Evolutionary conservation across 2,113 vertebrate genomes (phyloP), one percentile per base, ranked within the genome.

Genomic region (Fregata magnificens): DNA sequence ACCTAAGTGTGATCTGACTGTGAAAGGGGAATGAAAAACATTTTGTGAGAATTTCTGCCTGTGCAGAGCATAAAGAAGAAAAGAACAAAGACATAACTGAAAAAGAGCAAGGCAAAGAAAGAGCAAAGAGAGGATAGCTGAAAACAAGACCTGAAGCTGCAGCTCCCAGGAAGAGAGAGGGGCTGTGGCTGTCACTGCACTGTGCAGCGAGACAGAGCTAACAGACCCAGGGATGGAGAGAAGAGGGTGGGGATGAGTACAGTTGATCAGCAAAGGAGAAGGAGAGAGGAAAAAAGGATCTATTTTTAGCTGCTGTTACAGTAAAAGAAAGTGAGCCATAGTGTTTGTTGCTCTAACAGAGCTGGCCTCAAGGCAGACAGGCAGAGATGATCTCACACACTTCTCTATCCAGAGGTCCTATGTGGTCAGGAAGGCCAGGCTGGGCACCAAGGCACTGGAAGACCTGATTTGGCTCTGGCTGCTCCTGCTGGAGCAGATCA

Each of bases 311-410:
- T 79, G 19, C 16, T 82, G 10, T 59, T 59, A 45, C 0, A 0
- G 28, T 81, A 26, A 50, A 91, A 91, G 42, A 71, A 76, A 77
- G 38, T 31, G 44, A 96, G 8, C 45, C 22, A 25, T 17, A 29
- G 6, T 15, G 9, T 56, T 93, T 87, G 16, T 32, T 80, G 34
- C 66, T 82, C 9, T 80, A 80, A 85, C 53, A 49, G 70, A 82
- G 26, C 70, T 45, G 49, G 31, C 40, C 78, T 96, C 1, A 2
- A 90, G 90, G 58, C 84, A 96, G 73, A 53, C 40, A 61, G 78
- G 40, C 34, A 85, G 93, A 94, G 87, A 88, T 90, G 84, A 90
- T 73, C 62, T 73, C 40, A 45, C 21, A 72, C 42, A 19, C 20
- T 84, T 91, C 79, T 83, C 81, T 91, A 78, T 80, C 66, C 93